Evolutionary conservation across 2,888 invertebrate genomes (phyloP).

Genomic region (Cephus nigrinus): DNA sequence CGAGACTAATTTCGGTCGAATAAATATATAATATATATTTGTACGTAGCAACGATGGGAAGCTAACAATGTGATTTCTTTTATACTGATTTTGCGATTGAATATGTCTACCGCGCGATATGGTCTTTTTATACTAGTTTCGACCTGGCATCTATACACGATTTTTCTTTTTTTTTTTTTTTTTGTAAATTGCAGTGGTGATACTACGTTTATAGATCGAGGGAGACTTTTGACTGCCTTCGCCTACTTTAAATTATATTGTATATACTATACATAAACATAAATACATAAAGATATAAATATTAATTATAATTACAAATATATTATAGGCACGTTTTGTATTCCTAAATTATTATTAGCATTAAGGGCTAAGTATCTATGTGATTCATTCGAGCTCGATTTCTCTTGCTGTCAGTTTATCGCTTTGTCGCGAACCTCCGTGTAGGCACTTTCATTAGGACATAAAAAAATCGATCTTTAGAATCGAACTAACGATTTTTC

Average conservation of each 20-base stretch:
- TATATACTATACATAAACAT: slow-evolving; percentile 12
- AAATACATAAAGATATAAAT: slow-evolving; percentile 7
- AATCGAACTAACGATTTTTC: neutral
- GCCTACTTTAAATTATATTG: slow-evolving; percentile 15
- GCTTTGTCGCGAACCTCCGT: neutral
- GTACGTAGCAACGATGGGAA: neutral
- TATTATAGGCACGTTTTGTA: slow-evolving; percentile 20
- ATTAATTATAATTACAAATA: slow-evolving; percentile 12
- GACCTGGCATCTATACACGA: slow-evolving; percentile 2
- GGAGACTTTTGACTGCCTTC: slow-evolving; percentile 12
- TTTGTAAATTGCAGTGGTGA: slow-evolving; percentile 16
- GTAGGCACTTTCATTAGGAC: neutral
- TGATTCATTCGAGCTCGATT: neutral
- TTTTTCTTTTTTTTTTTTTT: neutral
- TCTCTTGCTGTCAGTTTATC: neutral
- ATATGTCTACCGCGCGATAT: slow-evolving; percentile 5
- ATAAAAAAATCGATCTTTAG: neutral
- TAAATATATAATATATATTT: neutral
- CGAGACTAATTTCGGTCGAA: slow-evolving; percentile 6
- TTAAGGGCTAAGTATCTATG: neutral
- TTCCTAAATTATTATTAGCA: slow-evolving; percentile 12
- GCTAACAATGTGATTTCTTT: slow-evolving; percentile 13
- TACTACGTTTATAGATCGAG: slow-evolving; percentile 1
- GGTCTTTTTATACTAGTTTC: slow-evolving; percentile 17
- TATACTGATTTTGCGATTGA: slow-evolving; percentile 10